A percentile compares a stretch with the other conserved stretches of the same genome.
These are phyloP conservation scores for Gobiocypris rarus DNA, from an alignment of 2,113 vertebrate species.

Conservation along the genomic window DNA sequence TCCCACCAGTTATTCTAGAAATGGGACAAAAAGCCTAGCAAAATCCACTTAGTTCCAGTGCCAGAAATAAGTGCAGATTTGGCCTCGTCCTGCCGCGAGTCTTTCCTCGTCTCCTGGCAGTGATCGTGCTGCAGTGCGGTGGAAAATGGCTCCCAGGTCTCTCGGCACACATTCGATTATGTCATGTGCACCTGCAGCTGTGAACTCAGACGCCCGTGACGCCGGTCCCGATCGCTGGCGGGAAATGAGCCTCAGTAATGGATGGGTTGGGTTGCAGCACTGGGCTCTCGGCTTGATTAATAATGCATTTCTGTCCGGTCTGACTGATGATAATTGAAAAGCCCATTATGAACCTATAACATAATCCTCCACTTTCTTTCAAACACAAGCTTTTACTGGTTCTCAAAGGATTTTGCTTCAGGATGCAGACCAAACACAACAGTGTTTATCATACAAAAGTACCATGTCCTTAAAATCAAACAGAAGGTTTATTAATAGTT, in stretches of 20 bases:
- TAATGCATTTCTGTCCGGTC: background rate
- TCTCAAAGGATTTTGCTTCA: background rate
- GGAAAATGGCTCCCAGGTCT: constrained; percentile 42
- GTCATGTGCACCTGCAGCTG: constrained; percentile 44
- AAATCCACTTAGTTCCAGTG: background rate
- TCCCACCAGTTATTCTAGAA: background rate
- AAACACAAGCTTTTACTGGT: background rate
- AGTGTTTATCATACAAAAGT: background rate
- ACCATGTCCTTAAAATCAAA: background rate
- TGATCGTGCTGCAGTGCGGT: constrained; percentile 25
- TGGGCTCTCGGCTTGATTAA: background rate
- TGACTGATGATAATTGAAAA: background rate
- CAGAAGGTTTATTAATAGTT: background rate
- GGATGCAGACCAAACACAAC: background rate
- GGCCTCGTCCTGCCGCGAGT: background rate
- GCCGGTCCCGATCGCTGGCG: background rate
- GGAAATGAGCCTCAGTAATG: background rate
- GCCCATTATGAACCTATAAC: background rate
- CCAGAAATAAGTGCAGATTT: background rate
- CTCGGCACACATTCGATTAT: constrained; percentile 37
- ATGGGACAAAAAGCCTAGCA: background rate
- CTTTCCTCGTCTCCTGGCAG: background rate
- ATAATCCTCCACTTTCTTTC: background rate
- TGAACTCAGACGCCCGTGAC: background rate
- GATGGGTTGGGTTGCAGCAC: background rate